Evolutionary conservation across 1,140 invertebrate species (phyloP).

Genomic region (Melitaea cinxia): DNA sequence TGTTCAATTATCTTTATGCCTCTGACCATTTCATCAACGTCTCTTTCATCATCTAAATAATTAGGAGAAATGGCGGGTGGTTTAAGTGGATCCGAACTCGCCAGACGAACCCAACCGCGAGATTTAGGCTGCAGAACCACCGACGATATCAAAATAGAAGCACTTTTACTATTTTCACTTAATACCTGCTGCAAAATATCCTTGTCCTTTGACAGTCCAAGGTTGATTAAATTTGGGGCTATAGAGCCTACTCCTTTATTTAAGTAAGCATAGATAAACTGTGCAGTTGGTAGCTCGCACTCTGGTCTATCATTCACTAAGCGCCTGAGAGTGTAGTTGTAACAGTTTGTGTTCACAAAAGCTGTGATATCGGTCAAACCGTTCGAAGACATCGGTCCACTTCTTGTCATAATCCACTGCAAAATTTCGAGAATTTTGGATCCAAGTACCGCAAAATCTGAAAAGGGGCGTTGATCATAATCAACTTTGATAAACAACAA

Average conservation of each 20-base stretch:
- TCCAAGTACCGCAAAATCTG: constrained; percentile 51
- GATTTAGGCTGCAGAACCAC: constrained; percentile 87
- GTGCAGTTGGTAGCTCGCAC: constrained; percentile 51
- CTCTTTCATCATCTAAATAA: constrained; percentile 85
- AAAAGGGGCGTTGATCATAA: constrained; percentile 45
- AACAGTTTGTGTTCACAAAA: constrained; percentile 78
- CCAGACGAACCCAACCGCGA: constrained; percentile 85
- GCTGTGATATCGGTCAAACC: constrained; percentile 78
- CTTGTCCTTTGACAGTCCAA: constrained; percentile 17
- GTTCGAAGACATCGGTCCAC: constrained; percentile 75
- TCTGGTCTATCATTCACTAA: constrained; percentile 39
- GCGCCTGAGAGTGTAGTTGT: constrained; percentile 58
- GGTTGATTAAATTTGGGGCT: constrained; percentile 46
- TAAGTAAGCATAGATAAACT: constrained; percentile 38
- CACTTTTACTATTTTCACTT: constrained; percentile 59
- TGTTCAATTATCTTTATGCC: constrained; percentile 82
- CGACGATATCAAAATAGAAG: constrained; percentile 66
- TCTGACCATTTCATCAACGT: constrained; percentile 83
- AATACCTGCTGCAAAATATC: constrained; percentile 59
- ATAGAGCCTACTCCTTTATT: constrained; percentile 19
- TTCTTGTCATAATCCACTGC: constrained; percentile 41
- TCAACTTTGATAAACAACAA: constrained; percentile 69
- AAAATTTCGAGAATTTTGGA: constrained; percentile 65
- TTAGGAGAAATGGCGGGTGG: constrained; percentile 91
- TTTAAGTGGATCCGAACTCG: constrained; percentile 84